Conservation (phyloP, 2,888 invertebrate species). For the Trichogramma dendrolimi region DNA sequence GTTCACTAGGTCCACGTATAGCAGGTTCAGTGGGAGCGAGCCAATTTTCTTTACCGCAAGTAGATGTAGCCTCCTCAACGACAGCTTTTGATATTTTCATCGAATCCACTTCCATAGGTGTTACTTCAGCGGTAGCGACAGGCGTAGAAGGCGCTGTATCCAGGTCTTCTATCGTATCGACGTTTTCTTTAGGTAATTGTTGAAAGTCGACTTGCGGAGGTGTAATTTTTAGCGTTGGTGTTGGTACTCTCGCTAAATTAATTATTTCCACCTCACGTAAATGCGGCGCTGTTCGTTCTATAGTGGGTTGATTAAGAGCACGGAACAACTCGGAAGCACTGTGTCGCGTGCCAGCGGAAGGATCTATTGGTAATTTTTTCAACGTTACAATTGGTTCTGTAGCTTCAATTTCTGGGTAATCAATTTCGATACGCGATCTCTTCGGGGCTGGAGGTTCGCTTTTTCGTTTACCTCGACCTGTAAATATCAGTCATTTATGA, state of each 20-base stretch:
- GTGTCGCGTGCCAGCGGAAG: constrained; percentile 11
- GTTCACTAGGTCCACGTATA: constrained; percentile 39
- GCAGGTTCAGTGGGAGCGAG: constrained; percentile 41
- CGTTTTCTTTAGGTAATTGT: too few relatives aligned
- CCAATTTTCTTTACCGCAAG: constrained; percentile 43
- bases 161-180: too few relatives aligned
- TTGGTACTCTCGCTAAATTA: too few relatives aligned
- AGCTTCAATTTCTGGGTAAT: constrained; percentile 42
- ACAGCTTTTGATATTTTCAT: not conserved
- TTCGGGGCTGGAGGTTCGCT: constrained; percentile 34
- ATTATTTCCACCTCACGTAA: constrained; percentile 11
- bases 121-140: not conserved
- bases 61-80: constrained; percentile 5
- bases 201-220: too few relatives aligned
- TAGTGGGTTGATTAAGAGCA: constrained; percentile 39
- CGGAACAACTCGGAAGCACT: constrained; percentile 43
- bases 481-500: not conserved
- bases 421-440: constrained; percentile 43
- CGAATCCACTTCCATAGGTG: not conserved
- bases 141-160: too few relatives aligned
- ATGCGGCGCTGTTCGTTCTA: not conserved
- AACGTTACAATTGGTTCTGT: constrained; percentile 43
- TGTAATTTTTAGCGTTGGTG: too few relatives aligned
- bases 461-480: constrained; percentile 43
- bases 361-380: constrained; percentile 32